Base-by-base conservation (phyloP, 2,888 invertebrate species). In the Allolobophora icterica region DNA sequence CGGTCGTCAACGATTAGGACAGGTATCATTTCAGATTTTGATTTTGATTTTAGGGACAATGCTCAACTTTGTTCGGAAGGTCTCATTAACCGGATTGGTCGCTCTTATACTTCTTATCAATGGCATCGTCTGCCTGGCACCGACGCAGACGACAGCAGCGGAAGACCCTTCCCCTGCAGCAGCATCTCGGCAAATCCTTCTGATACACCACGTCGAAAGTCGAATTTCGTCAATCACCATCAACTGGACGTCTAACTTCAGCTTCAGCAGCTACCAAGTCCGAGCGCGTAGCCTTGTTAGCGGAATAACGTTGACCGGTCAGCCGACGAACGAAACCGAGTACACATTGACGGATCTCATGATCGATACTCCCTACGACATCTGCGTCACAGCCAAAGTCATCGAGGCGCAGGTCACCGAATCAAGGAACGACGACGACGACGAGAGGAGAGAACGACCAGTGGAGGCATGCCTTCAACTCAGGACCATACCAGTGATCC, bases 341-440 rank as follows among this genome's bases (percentile, higher is more conserved):
- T 87, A 35, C 87, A 87, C 87, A 8, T 8, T 87, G 87, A 87
- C 87, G 35, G 87, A 87, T 35, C 87, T 87, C 21, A 87, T 38
- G 87, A 24, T 87, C 35, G 87, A 87, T 38, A 87, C 87, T 34
- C 38, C 87, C 35, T 87, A 87, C 87, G 38, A 87, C 35, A 24
- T 87, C 87, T 87, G 87, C 87, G 87, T 87, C 87, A 38, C 38
- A 34, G 87, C 38, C 1, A 33, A 35, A 6, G 34, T 35, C 19
- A 34, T 21, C 0, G 84, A 19, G 34, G 84, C 84, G 5, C 2
- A 33, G 17, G 87, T 87, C 87, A 34, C 38, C 35, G 35, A 8
- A 15, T 34, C 34, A 34, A 84, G 17, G 19, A 33, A n/a, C n/a
- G 38, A 38, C 4, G 38, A 35, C 87, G 35, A 35, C 15, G 35